phyloP scores from a whole-genome alignment of 2,888 invertebrate species.

The Mesoligia furuncula region DNA sequence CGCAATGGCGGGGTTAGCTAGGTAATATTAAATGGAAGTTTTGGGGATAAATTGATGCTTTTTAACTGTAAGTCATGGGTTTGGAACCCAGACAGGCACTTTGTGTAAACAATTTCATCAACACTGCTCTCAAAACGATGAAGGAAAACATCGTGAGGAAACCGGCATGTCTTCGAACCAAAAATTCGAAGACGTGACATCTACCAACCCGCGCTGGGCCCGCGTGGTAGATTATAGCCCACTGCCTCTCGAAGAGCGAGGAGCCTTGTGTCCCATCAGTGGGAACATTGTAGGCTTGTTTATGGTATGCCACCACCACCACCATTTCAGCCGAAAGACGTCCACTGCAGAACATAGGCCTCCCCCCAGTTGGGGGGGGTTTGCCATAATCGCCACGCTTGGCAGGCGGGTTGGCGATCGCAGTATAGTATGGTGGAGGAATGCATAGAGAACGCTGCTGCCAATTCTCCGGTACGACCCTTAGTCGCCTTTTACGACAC shows the following conservation, averaged over 20 bases:
- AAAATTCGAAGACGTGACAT: neutral
- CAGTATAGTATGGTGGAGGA: too few relatives aligned
- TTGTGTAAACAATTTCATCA: too few relatives aligned
- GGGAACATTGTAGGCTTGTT: neutral
- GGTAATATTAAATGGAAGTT: neutral
- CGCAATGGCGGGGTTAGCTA: slow-evolving; percentile 40
- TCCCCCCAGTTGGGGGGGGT: too few relatives aligned
- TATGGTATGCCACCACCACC: too few relatives aligned
- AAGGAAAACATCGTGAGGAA: neutral
- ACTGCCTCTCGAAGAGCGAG: neutral
- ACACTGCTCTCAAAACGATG: neutral
- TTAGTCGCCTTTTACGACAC: too few relatives aligned
- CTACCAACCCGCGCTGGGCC: neutral
- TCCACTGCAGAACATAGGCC: too few relatives aligned
- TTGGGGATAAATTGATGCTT: slow-evolving; percentile 21
- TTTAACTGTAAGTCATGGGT: neutral
- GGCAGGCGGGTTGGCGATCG: too few relatives aligned
- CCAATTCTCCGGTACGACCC: too few relatives aligned
- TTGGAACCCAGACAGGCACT: too few relatives aligned
- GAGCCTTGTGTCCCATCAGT: neutral
- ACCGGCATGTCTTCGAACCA: neutral
- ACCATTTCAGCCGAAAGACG: too few relatives aligned
- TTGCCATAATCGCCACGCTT: too few relatives aligned
- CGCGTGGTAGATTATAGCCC: neutral
- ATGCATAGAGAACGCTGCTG: too few relatives aligned